Conservation (phyloP, 2,113 vertebrate species). For the Microcebus jonahi region DNA sequence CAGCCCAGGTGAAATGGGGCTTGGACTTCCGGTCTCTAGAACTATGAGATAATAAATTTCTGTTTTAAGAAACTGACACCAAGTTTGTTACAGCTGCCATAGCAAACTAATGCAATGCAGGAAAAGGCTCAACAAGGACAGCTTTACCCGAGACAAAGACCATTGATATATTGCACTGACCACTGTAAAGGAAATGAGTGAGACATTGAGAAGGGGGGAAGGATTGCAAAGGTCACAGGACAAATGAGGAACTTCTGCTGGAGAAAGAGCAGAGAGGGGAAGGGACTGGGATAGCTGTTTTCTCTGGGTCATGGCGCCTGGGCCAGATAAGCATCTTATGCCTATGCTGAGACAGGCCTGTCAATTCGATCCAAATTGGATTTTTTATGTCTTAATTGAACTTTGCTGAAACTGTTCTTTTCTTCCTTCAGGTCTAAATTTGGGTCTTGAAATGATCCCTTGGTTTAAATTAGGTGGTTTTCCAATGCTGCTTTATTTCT, state of each 20-base stretch:
- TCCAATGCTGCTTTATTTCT: slow-evolving; percentile 8
- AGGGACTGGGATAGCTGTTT: not conserved
- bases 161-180: not conserved
- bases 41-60: not conserved
- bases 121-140: not conserved
- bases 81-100: not conserved
- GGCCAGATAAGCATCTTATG: not conserved
- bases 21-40: not conserved
- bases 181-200: not conserved
- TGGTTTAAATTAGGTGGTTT: slow-evolving; percentile 1
- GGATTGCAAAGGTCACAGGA: not conserved
- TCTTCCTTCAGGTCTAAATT: slow-evolving; percentile 34
- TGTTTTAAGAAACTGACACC: not conserved
- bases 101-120: not conserved
- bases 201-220: not conserved
- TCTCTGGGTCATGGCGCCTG: not conserved
- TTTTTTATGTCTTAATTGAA: slow-evolving; percentile 57
- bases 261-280: not conserved
- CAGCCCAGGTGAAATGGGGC: not conserved
- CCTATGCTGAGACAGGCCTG: not conserved
- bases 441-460: not conserved
- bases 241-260: not conserved
- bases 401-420: slow-evolving; percentile 58
- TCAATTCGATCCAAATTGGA: slow-evolving; percentile 6
- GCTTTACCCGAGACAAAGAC: not conserved